Conservation (phyloP, 1,140 invertebrate species). For the Drosophila melanica region DNA sequence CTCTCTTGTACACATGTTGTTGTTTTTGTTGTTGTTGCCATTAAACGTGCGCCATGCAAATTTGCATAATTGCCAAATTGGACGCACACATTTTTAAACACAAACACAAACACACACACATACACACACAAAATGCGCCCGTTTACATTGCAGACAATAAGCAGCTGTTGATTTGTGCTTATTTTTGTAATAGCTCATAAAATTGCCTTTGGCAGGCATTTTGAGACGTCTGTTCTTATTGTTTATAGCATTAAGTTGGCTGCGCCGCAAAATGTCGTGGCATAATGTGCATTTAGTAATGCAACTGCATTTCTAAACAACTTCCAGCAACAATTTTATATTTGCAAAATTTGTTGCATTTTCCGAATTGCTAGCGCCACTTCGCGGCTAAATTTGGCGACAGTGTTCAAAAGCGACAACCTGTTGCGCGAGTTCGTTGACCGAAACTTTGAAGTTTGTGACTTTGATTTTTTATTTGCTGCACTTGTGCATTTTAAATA, state of each 20-base stretch:
- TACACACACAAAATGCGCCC: not conserved
- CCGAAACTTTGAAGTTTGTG: constrained; percentile 59
- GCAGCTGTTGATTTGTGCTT: constrained; percentile 15
- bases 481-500: constrained; percentile 75
- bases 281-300: too few relatives aligned
- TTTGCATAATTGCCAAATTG: constrained; percentile 41
- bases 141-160: not conserved
- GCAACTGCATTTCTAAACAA: too few relatives aligned
- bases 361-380: not conserved
- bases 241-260: constrained; percentile 1
- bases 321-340: not conserved
- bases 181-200: constrained; percentile 10
- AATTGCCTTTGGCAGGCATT: not conserved
- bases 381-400: constrained; percentile 3
- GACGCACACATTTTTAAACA: not conserved
- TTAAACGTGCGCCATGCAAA: constrained; percentile 39
- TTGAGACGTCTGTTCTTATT: not conserved
- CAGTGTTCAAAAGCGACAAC: constrained; percentile 15
- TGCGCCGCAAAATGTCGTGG: not conserved
- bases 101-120: constrained; percentile 6
- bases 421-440: constrained; percentile 65
- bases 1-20: constrained; percentile 10
- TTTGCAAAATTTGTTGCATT: constrained; percentile 6
- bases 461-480: constrained; percentile 66
- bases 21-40: constrained; percentile 66